Evolutionary conservation across 2,888 invertebrate species (phyloP).

Genomic region (Sussaba pulchella): DNA sequence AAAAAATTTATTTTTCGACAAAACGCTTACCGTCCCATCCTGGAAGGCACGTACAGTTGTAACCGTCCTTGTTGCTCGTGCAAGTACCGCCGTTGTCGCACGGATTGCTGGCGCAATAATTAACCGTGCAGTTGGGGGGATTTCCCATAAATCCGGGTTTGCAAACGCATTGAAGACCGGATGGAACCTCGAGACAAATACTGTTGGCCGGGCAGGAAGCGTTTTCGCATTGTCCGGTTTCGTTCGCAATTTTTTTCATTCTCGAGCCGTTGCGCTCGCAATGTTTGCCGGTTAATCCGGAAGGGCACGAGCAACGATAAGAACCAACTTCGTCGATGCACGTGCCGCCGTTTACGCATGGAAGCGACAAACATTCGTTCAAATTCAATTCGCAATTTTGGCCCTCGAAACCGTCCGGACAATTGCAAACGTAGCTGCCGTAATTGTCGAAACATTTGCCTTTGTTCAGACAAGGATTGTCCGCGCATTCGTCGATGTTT

Average conservation of each 20-base stretch:
- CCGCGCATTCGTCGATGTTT: slow-evolving; percentile 92
- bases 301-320: slow-evolving; percentile 86
- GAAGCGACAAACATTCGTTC: slow-evolving; percentile 86
- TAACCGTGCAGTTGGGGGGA: slow-evolving; percentile 84
- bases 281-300: slow-evolving; percentile 86
- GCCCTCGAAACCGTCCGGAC: slow-evolving; percentile 92
- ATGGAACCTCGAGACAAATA: slow-evolving; percentile 87
- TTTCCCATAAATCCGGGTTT: slow-evolving; percentile 86
- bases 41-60: slow-evolving; percentile 90
- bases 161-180: slow-evolving; percentile 87
- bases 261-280: slow-evolving; percentile 83
- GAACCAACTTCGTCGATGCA: slow-evolving; percentile 87
- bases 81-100: slow-evolving; percentile 93
- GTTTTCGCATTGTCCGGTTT: slow-evolving; percentile 84
- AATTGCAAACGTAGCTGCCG: slow-evolving; percentile 92
- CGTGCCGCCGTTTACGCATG: slow-evolving; percentile 87
- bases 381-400: slow-evolving; percentile 89
- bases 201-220: slow-evolving; percentile 88
- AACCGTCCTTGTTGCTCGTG: slow-evolving; percentile 85
- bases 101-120: slow-evolving; percentile 88
- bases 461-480: slow-evolving; percentile 89
- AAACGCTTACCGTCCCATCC: slow-evolving; percentile 88
- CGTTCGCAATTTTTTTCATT: too few species aligned
- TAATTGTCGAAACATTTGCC: slow-evolving; percentile 94
- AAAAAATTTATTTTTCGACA: too few species aligned